phyloP scores from a whole-genome alignment of 1,140 invertebrate genomes.

The Halesus radiatus region DNA sequence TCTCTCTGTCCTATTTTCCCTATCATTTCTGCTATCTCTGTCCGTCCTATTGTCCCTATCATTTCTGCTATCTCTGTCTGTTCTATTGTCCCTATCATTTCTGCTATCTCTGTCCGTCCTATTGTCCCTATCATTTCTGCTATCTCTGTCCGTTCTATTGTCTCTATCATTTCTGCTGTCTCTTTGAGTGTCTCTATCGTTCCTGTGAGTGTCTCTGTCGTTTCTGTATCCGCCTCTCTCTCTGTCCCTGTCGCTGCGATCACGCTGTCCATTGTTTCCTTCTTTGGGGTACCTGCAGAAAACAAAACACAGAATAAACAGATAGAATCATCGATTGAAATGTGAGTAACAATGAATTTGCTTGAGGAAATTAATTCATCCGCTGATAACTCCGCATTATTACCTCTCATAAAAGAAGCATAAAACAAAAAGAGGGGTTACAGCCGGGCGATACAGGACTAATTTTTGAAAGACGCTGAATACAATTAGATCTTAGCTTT shows the following conservation, averaged over 20 bases:
- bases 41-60: constrained; percentile 42
- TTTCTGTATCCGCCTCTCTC: constrained; percentile 38
- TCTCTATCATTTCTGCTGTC: constrained; percentile 58
- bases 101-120: too few relatives aligned
- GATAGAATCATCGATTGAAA: too few relatives aligned
- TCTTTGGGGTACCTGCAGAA: constrained; percentile 16
- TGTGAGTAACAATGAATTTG: too few relatives aligned
- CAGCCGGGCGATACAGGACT: too few relatives aligned
- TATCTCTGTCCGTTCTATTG: constrained; percentile 48
- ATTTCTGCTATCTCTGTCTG: constrained; percentile 60
- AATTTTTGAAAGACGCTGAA: too few relatives aligned
- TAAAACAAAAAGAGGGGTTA: too few relatives aligned
- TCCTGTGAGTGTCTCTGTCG: constrained; percentile 46
- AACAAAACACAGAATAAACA: background rate
- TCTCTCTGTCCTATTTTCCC: constrained; percentile 56
- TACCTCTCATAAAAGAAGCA: too few relatives aligned
- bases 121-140: constrained; percentile 38
- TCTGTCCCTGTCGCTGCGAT: constrained; percentile 53
- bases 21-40: constrained; percentile 57
- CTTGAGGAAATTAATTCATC: too few relatives aligned
- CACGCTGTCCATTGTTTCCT: constrained; percentile 36
- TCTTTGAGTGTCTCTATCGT: constrained; percentile 40
- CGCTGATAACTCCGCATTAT: too few relatives aligned
- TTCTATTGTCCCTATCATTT: constrained; percentile 56
- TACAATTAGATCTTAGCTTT: too few relatives aligned